Evolutionary conservation across 2,797 vertebrate species (phyloP), one percentile per base, ranked within the genome.

Genomic region (Eupleurogrammus muticus): DNA sequence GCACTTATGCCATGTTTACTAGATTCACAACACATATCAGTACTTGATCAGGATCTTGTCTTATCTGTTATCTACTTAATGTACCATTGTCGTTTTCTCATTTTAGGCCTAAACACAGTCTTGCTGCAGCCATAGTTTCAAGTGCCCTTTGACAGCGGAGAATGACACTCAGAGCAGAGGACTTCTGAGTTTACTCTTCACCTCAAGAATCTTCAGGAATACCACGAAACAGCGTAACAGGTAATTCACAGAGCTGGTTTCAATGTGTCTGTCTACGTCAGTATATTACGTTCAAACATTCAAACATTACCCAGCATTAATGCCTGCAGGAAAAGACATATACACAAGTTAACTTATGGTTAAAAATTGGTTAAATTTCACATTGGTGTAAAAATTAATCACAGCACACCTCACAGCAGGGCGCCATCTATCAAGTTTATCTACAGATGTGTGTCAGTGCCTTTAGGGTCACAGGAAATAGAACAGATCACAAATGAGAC

Each of bases 181-280:
- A 66, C 72, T 21, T 65, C 32, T 52, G 74, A 80, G 70, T 75
- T 64, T 21, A 36, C n/a, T 58, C 60, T 44, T 75, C 71, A 35
- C 24, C 67, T 68, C 46, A 59, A 54, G 62, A 69, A 70, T 67
- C 79, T 72, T 77, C 71, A 79, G 79, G 68, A 55, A 79, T 65
- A 70, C 73, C 66, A 63, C 83, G 49, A 90, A 87, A 80, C 85
- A 88, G 53, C 81, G 83, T 28, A 87, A 86, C 77, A 92, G 93
- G 94, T 94, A 89, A 88, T 12, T 47, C 9, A 34, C 21, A 32
- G 48, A 32, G 1, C n/a, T 20, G 3, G 5, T 44, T 50, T 38
- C 3, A 53, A 53, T 2, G 23, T 35, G 9, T 46, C 9, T 42
- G 4, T 42, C 5, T 17, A 42, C 5, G 38, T 42, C 13, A 42